Conservation (phyloP, 2,888 invertebrate genomes). For the Liopterus haemorrhoidalis region DNA sequence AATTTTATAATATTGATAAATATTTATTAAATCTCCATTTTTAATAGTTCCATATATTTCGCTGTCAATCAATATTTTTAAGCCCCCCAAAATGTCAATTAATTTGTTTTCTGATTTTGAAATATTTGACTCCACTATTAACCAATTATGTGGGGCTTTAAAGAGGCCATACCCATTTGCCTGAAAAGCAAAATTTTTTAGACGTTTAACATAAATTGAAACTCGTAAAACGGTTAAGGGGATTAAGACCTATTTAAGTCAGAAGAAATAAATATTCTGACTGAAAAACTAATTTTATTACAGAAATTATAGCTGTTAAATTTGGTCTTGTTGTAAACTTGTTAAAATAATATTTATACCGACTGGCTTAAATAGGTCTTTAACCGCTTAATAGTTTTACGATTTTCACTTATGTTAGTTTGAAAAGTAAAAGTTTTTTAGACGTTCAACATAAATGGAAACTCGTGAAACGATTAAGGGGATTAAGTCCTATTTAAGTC, state of each 20-base stretch:
- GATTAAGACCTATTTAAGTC: not conserved
- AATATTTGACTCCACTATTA: slow-evolving; percentile 8
- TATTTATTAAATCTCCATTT: not conserved
- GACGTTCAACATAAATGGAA: too few relatives aligned
- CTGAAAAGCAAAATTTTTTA: slow-evolving; percentile 3
- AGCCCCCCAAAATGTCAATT: not conserved
- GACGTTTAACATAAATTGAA: not conserved
- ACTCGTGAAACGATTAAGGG: too few relatives aligned
- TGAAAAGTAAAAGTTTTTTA: too few relatives aligned
- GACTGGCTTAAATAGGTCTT: too few relatives aligned
- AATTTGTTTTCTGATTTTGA: not conserved
- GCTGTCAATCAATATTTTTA: slow-evolving; percentile 9
- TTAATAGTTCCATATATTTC: slow-evolving; percentile 13
- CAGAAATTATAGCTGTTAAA: too few relatives aligned
- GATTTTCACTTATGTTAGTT: too few relatives aligned
- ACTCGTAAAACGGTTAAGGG: not conserved
- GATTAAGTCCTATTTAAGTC: too few relatives aligned
- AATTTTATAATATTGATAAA: slow-evolving; percentile 14
- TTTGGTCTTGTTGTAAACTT: too few relatives aligned
- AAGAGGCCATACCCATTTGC: slow-evolving; percentile 3
- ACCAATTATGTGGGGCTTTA: slow-evolving; percentile 14
- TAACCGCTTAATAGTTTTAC: too few relatives aligned
- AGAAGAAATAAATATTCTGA: slow-evolving; percentile 3
- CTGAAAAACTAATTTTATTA: slow-evolving; percentile 1
- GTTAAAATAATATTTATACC: too few relatives aligned